These are phyloP conservation scores for Morinoia aosen DNA, from an alignment of 2,888 invertebrate species.

Conservation along the genomic window DNA sequence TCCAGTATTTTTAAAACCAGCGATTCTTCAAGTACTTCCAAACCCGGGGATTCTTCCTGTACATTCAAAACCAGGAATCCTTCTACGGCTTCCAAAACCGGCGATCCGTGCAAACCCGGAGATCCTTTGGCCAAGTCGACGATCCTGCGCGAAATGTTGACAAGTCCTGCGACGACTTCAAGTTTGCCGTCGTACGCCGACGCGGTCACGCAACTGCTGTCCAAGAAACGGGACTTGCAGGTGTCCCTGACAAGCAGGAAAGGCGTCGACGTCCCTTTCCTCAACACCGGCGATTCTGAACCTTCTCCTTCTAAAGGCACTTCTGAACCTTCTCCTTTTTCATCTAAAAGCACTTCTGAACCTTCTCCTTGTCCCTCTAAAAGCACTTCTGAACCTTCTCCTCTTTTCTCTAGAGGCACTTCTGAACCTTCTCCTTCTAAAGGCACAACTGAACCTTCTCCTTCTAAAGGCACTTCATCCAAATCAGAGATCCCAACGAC, in stretches of 20 bases:
- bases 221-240: neutral
- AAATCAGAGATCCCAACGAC: neutral
- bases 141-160: slow-evolving; percentile 12
- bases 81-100: no score
- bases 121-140: neutral
- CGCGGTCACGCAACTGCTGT: neutral
- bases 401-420: neutral
- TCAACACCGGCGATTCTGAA: neutral
- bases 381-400: neutral
- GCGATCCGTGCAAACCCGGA: no score
- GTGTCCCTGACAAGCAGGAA: neutral
- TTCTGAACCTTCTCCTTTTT: neutral
- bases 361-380: neutral
- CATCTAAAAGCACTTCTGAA: neutral
- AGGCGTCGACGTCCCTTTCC: neutral
- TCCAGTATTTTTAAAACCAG: no score
- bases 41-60: no score
- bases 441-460: neutral
- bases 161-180: neutral
- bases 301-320: neutral
- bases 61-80: no score
- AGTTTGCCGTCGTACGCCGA: neutral
- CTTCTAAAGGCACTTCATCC: neutral
- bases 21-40: no score
- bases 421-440: neutral